A percentile compares a stretch with the other conserved stretches of the same genome.
Conservation (phyloP, 1,140 invertebrate genomes). For the Wiebesia pumilae region DNA sequence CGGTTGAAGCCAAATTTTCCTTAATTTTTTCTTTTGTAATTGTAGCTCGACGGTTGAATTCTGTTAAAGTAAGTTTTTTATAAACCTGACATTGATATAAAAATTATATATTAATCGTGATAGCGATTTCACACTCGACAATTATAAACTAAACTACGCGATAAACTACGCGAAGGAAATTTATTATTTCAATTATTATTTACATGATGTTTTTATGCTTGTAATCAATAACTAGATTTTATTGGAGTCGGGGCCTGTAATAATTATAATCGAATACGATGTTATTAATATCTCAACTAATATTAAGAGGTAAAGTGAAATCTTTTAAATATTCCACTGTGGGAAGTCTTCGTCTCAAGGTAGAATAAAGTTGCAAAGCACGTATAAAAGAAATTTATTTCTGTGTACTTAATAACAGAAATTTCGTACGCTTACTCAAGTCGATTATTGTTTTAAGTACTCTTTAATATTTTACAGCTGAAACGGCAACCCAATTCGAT, state of each 20-base stretch:
- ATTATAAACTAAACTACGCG: neutral
- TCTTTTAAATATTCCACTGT: neutral
- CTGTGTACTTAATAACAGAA: neutral
- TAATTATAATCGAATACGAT: neutral
- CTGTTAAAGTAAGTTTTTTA: too few species aligned
- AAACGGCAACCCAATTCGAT: neutral
- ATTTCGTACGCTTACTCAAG: neutral
- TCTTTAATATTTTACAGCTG: constrained; percentile 9
- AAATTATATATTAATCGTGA: neutral
- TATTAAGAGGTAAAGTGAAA: neutral
- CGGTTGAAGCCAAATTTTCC: too few species aligned
- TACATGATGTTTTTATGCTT: neutral
- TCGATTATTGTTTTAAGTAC: neutral
- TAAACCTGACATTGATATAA: too few species aligned
- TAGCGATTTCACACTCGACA: neutral
- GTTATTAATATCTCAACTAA: neutral
- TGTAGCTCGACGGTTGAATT: too few species aligned
- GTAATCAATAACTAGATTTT: neutral
- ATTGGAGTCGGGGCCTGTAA: neutral
- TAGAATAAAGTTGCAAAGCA: neutral
- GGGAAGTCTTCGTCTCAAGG: neutral
- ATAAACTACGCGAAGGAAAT: neutral
- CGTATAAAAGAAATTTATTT: neutral
- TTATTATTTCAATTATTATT: neutral
- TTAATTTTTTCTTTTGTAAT: too few species aligned